These are phyloP conservation scores for Sebastes dallii DNA, from an alignment of 2,797 vertebrate genomes.

Conservation along the genomic window DNA sequence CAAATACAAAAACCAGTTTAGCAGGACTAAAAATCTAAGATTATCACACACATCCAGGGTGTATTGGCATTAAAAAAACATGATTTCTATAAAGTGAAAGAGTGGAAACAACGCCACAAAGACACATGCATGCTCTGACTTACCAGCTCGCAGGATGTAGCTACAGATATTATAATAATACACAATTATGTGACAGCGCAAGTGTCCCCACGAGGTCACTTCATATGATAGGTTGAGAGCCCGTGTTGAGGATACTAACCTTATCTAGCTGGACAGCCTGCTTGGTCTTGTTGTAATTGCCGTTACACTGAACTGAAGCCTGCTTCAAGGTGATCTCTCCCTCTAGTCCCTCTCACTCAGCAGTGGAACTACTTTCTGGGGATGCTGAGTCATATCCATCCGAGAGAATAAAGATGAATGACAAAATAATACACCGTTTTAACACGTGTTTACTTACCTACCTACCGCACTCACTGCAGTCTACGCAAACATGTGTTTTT, in stretches of 20 bases:
- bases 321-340: slow-evolving; percentile 82
- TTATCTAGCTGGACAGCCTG: slow-evolving; percentile 3
- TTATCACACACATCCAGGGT: too few relatives aligned
- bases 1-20: neutral
- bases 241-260: slow-evolving; percentile 53
- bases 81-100: neutral
- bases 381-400: slow-evolving; percentile 72
- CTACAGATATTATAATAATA: neutral
- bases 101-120: neutral
- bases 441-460: fast-evolving
- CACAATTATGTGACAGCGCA: neutral
- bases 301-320: slow-evolving; percentile 9
- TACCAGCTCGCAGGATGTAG: slow-evolving; percentile 12
- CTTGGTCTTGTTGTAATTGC: slow-evolving; percentile 45
- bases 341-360: neutral
- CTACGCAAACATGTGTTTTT: fast-evolving
- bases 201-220: neutral
- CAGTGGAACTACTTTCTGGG: slow-evolving; percentile 75
- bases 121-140: neutral
- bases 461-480: fast-evolving
- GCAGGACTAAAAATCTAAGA: neutral
- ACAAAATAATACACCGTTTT: fast-evolving
- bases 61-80: neutral
- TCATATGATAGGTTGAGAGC: neutral
- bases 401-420: slow-evolving; percentile 40